phyloP scores from a whole-genome alignment of 2,888 invertebrate species.

The Phyto melanocephala region DNA sequence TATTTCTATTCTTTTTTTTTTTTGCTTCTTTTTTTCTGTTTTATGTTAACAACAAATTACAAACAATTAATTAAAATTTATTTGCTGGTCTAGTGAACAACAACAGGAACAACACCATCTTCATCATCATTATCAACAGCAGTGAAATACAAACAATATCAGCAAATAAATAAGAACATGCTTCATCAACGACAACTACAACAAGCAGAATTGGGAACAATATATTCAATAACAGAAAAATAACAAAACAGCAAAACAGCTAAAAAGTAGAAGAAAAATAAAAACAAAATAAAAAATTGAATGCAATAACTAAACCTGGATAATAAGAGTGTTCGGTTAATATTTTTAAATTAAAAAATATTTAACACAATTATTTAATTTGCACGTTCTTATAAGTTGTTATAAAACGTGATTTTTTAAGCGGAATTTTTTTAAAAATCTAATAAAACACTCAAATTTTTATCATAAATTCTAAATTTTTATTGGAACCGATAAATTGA shows the following conservation, averaged over 20 bases:
- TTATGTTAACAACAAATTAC: conserved; percentile 43
- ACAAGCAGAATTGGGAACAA: conserved; percentile 41
- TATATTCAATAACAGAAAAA: conserved; percentile 1
- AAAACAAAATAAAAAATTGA: conserved; percentile 1
- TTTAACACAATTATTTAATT: too few species aligned
- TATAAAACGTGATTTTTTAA: too few species aligned
- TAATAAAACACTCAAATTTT: too few species aligned
- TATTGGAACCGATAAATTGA: too few species aligned
- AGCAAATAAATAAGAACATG: conserved; percentile 19
- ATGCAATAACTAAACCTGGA: not conserved
- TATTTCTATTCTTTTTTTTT: not conserved
- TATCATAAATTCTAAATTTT: too few species aligned
- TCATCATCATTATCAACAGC: conserved; percentile 26
- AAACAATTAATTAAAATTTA: conserved; percentile 59
- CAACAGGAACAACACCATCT: conserved; percentile 23
- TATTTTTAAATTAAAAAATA: too few species aligned
- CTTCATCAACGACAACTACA: conserved; percentile 47
- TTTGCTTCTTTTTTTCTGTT: not conserved
- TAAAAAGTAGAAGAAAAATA: conserved; percentile 12
- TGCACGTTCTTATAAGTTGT: too few species aligned
- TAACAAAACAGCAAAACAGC: not conserved
- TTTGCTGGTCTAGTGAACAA: conserved; percentile 54
- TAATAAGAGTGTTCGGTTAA: too few species aligned
- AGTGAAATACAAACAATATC: conserved; percentile 3
- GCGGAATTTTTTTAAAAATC: too few species aligned